phyloP scores from a whole-genome alignment of 2,888 invertebrate species.

The Bembecia ichneumoniformis region DNA sequence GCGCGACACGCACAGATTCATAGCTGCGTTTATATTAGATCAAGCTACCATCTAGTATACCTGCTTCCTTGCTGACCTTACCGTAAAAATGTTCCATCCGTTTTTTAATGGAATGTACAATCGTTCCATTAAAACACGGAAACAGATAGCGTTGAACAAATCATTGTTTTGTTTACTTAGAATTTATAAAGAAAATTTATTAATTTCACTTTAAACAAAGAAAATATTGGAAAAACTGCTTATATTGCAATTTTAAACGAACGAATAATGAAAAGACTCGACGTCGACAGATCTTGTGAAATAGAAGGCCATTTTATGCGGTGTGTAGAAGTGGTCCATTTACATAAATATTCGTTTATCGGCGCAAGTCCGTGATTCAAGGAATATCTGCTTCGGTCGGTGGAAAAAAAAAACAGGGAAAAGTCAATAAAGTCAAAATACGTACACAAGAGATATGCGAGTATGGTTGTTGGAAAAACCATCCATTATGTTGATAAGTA shows the following conservation, averaged over 20 bases:
- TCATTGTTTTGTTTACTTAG: too few species aligned
- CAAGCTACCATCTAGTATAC: too few species aligned
- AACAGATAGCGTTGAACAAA: too few species aligned
- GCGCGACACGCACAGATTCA: too few species aligned
- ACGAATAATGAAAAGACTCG: conserved; percentile 31
- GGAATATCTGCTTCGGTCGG: conserved; percentile 35
- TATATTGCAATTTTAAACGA: conserved; percentile 15
- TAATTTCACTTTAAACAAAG: too few species aligned
- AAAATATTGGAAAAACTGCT: background rate
- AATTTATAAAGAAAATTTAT: too few species aligned
- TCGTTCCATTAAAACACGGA: too few species aligned
- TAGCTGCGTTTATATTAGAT: too few species aligned
- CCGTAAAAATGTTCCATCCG: too few species aligned
- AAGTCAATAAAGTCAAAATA: conserved; percentile 21
- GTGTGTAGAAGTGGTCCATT: conserved; percentile 34
- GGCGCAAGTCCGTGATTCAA: conserved; percentile 41
- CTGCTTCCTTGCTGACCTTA: too few species aligned
- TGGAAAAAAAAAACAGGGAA: conserved; percentile 24
- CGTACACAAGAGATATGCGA: background rate
- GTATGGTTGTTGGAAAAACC: background rate
- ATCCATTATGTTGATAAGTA: background rate
- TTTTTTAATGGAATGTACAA: too few species aligned
- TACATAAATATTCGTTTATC: conserved; percentile 61
- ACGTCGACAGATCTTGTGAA: conserved; percentile 22
- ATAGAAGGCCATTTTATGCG: conserved; percentile 36